These are phyloP conservation scores for Sebastes hopkinsi DNA, from an alignment of 2,797 vertebrate species.

Conservation along the genomic window DNA sequence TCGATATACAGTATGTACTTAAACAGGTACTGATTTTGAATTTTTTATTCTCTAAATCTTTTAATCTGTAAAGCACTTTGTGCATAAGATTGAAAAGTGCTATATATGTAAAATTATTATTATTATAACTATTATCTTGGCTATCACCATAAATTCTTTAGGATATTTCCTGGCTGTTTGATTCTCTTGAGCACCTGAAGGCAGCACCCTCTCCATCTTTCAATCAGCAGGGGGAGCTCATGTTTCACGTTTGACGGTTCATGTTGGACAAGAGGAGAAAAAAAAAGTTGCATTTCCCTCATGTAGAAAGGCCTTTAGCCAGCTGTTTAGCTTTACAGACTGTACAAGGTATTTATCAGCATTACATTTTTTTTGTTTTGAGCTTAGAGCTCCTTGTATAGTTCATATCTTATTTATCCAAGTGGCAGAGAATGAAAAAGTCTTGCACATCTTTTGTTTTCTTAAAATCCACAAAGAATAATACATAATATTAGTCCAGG, in stretches of 20 bases:
- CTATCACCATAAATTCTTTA: background rate
- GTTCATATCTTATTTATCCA: background rate
- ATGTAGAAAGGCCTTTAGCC: slow-evolving; percentile 9
- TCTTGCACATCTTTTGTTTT: background rate
- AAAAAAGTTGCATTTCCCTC: background rate
- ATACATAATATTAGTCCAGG: background rate
- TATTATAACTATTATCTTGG: background rate
- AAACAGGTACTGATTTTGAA: too few species aligned
- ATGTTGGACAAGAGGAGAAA: background rate
- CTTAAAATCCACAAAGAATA: background rate
- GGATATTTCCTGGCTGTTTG: too few species aligned
- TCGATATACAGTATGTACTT: too few species aligned
- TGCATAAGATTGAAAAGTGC: too few species aligned
- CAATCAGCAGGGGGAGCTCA: slow-evolving; percentile 63
- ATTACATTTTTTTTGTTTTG: background rate
- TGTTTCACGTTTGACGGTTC: slow-evolving; percentile 5
- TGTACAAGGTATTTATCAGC: slow-evolving; percentile 1
- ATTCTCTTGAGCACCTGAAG: background rate
- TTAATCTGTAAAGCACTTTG: too few species aligned
- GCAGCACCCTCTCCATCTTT: background rate
- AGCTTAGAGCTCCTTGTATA: background rate
- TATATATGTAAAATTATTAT: too few species aligned
- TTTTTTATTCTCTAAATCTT: too few species aligned
- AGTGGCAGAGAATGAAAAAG: background rate
- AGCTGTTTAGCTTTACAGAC: slow-evolving; percentile 21